Evolutionary conservation across 2,797 vertebrate species (phyloP), one percentile per base, ranked within the genome.

Genomic region (Sylvilagus floridanus): DNA sequence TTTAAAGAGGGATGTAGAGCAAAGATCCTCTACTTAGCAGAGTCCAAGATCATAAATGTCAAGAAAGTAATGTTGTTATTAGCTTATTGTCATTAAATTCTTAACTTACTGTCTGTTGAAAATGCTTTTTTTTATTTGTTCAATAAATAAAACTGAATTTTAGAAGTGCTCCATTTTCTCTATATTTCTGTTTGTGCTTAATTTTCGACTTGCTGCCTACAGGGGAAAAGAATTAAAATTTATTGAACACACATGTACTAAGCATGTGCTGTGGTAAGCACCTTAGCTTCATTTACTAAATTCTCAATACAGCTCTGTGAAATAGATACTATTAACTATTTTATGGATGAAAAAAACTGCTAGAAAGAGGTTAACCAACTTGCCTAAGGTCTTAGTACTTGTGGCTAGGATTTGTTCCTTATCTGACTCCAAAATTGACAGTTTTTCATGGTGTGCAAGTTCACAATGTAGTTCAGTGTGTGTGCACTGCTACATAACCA

Each of bases 111-210:
- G 35, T 90, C 42, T 93, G 76, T 87, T 93, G 63, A 90, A 95
- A 93, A 66, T 87, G 14, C 26, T 73, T 68, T 93, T 35, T 93
- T 76, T 91, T 10, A 86, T 60, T 87, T 92, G 68, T 71, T 84
- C 72, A 93, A 87, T 87, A 84, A 91, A 95, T 93, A 96, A 91
- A 96, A 62, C 60, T 75, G 75, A 91, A 89, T 30, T 93, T 90
- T 83, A 89, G 84, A 92, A 94, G 71, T 47, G 42, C 17, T 81
- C 52, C 50, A 68, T 91, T 95, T 96, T 96, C 57, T 96, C 66
- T 63, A 96, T 57, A 86, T 83, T 95, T 93, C 54, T 95, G 47
- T 95, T 88, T 93, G 89, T 90, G 84, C 28, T 94, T 94, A 93
- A 77, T 57, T 81, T 93, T 62, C 78, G 60, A 84, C 75, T 90